Conservation (phyloP, 2,797 vertebrate genomes). For the Anguilla pacifica region DNA sequence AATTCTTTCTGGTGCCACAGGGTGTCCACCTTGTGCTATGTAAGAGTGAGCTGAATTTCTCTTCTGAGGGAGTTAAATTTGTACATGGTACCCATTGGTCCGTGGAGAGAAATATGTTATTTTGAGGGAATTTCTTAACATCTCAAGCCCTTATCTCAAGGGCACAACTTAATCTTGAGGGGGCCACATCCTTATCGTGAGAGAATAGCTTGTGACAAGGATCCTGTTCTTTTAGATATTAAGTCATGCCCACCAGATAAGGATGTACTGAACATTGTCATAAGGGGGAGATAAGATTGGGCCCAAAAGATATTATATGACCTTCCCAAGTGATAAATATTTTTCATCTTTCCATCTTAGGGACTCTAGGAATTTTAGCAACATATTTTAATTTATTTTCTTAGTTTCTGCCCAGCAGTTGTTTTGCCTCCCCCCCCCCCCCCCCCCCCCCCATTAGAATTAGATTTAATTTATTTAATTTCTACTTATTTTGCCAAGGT, state of each 20-base stretch:
- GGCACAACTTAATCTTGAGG: background rate
- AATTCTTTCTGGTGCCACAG: background rate
- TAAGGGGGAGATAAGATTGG: background rate
- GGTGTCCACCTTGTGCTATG: constrained; percentile 3
- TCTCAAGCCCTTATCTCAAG: background rate
- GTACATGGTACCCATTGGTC: background rate
- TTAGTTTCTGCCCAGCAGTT: background rate
- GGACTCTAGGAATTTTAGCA: background rate
- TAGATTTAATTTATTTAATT: background rate
- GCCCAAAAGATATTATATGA: background rate
- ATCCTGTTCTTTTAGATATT: background rate
- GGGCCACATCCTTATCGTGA: background rate
- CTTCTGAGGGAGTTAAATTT: background rate
- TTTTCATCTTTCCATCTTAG: background rate
- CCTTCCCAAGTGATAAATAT: background rate
- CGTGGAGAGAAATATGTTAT: background rate
- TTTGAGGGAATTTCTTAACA: background rate
- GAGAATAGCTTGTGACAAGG: background rate
- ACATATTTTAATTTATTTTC: constrained; percentile 1
- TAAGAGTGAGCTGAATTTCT: background rate
- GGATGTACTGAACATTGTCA: background rate
- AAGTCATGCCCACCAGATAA: background rate
- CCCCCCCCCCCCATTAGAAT: background rate
- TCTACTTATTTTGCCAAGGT: background rate
- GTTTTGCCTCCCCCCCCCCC: background rate